Evolutionary conservation across 2,888 invertebrate genomes (phyloP).

Genomic region (Drosophila neutralis): DNA sequence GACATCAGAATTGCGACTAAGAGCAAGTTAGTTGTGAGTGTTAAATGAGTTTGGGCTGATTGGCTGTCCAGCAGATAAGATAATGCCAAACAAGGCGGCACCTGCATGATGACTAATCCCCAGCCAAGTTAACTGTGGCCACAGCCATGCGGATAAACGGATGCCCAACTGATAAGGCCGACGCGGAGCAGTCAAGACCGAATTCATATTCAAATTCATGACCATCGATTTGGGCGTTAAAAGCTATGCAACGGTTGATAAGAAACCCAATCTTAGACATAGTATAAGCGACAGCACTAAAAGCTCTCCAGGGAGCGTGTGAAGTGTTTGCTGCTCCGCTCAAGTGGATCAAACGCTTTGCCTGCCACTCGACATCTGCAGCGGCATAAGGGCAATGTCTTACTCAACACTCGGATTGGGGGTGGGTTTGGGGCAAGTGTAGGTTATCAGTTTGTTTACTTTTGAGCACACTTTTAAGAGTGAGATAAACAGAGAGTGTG

Average conservation of each 20-base stretch:
- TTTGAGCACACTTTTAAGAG: constrained; percentile 25
- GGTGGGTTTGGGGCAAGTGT: background rate
- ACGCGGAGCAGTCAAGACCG: too few relatives aligned
- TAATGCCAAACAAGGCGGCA: constrained; percentile 36
- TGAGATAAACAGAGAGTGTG: background rate
- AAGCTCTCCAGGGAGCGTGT: constrained; percentile 43
- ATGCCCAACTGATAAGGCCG: constrained; percentile 35
- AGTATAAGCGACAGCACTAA: constrained; percentile 21
- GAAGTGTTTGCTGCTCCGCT: constrained; percentile 29
- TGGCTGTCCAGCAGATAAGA: constrained; percentile 34
- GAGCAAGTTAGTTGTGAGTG: background rate
- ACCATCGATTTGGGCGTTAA: background rate
- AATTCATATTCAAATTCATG: constrained; percentile 20
- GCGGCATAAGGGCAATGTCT: background rate
- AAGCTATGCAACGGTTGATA: constrained; percentile 19
- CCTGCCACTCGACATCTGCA: constrained; percentile 1
- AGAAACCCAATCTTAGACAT: constrained; percentile 22
- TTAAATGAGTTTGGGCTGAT: background rate
- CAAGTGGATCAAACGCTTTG: constrained; percentile 37
- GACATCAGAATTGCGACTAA: constrained; percentile 30
- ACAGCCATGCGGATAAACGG: constrained; percentile 32
- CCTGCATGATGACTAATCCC: constrained; percentile 58
- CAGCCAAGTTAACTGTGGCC: constrained; percentile 1
- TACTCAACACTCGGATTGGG: background rate
- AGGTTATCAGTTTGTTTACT: constrained; percentile 49